Evolutionary conservation across 2,113 vertebrate species (phyloP), one percentile per base, ranked within the genome.

Genomic region (Rhipidura dahli): DNA sequence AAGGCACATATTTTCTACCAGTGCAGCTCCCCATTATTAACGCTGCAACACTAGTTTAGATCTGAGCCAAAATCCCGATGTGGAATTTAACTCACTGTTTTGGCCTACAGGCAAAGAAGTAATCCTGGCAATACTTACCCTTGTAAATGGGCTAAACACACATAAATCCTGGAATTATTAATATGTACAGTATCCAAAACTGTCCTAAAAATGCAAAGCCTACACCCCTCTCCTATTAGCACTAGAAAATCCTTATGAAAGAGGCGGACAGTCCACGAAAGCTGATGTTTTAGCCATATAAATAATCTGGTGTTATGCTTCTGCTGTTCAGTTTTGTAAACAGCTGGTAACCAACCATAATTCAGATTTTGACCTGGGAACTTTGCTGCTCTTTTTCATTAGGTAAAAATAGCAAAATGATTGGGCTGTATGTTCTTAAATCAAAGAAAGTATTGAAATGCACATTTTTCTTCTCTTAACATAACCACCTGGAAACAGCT

Each of bases 301-400:
- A 94, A 96, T 96, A 93, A 95, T 96, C 90, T 89, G 64, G 0
- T 53, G 33, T 93, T 95, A 73, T 64, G 68, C 64, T 97, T 96
- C 91, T 97, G 82, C 78, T 96, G 87, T 95, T 97, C 65, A 87
- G 50, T 96, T 98, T 97, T 96, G 91, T 97, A 97, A 97, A 97
- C 93, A 96, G 90, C 95, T 97, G 94, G 94, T 96, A 91, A 91
- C 78, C 95, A 98, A 97, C 93, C 90, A 86, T 94, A 97, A 95
- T 94, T 97, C 83, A 89, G 95, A 97, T 96, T 96, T 90, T 96
- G 96, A 97, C 92, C 87, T 95, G 79, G 92, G 83, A 93, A 97
- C 47, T 92, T 93, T 77, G 61, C 57, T 95, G 80, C 64, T 97
- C 90, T 90, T 96, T 91, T 75, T 96, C 70, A 86, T 94, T 96